These are phyloP conservation scores for Holothuria glaberrima DNA, from an alignment of 35 echinoderm and acorn worm genomes.

Conservation along the genomic window DNA sequence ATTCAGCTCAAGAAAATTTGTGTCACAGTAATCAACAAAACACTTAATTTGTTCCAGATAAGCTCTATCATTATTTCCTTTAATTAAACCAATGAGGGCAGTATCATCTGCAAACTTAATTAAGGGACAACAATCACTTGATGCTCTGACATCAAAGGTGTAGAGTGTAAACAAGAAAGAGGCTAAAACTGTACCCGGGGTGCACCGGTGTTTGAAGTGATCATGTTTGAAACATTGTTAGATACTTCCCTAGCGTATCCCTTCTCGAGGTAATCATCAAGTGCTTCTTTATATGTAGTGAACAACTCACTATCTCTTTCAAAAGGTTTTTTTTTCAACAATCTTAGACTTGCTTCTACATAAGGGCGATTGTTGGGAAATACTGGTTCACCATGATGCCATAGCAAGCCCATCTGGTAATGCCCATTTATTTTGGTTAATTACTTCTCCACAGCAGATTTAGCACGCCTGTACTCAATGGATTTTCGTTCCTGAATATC, in stretches of 20 bases:
- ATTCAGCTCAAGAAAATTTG: too few species aligned
- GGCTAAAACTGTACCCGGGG: too few species aligned
- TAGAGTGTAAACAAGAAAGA: too few species aligned
- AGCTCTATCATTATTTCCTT: too few species aligned
- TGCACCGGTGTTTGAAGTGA: too few species aligned
- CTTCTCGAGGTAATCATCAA: conserved; percentile 45
- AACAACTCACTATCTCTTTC: conserved; percentile 23
- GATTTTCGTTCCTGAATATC: background rate
- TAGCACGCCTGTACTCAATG: conserved; percentile 18
- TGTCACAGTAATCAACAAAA: too few species aligned
- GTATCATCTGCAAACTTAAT: too few species aligned
- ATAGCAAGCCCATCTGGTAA: conserved; percentile 56
- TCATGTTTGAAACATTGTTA: too few species aligned
- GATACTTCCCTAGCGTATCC: conserved; percentile 68
- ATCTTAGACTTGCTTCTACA: conserved; percentile 41
- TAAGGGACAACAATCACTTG: too few species aligned
- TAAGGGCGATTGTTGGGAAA: conserved; percentile 41
- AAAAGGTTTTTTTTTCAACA: conserved; percentile 48
- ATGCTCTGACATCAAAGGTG: too few species aligned
- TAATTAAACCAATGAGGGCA: too few species aligned
- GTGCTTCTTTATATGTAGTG: conserved; percentile 33
- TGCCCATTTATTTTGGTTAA: background rate
- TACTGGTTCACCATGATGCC: conserved; percentile 1
- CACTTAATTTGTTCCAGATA: too few species aligned
- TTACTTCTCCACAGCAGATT: background rate